A percentile compares a stretch with the other conserved stretches of the same genome.
Evolutionary conservation across 2,888 invertebrate species (phyloP).

Genomic region (Cataglyphis cursor): DNA sequence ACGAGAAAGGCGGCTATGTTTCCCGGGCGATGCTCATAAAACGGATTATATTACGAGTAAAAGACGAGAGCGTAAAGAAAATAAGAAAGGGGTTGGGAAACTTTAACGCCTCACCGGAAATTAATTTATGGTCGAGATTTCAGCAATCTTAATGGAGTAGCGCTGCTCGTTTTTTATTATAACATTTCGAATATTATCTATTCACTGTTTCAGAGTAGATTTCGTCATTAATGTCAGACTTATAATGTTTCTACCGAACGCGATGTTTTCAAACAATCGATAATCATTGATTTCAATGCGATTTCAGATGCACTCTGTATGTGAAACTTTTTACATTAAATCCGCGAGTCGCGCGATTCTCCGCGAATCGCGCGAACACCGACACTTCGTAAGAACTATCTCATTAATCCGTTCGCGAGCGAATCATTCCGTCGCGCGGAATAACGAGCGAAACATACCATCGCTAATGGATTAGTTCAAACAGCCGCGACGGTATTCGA

Average conservation of each 20-base stretch:
- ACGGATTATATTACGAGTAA: slow-evolving; percentile 28
- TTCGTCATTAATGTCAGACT: slow-evolving; percentile 19
- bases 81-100: background rate
- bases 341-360: slow-evolving; percentile 44
- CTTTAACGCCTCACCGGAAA: slow-evolving; percentile 13
- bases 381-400: slow-evolving; percentile 7
- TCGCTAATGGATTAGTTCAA: slow-evolving; percentile 55
- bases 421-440: slow-evolving; percentile 28
- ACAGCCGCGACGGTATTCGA: slow-evolving; percentile 45
- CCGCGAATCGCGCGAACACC: slow-evolving; percentile 41
- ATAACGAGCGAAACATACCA: slow-evolving; percentile 36
- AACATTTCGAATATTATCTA: background rate
- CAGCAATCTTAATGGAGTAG: background rate
- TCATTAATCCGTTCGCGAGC: slow-evolving; percentile 45
- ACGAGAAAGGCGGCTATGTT: slow-evolving; percentile 1
- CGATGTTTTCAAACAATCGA: slow-evolving; percentile 5
- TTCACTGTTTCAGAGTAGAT: background rate
- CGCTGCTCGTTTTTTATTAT: background rate
- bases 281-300: background rate
- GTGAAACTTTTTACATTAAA: slow-evolving; percentile 57
- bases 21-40: slow-evolving; percentile 35
- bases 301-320: background rate
- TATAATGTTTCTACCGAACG: slow-evolving; percentile 14
- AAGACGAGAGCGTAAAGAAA: slow-evolving; percentile 25
- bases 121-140: slow-evolving; percentile 20